A percentile compares a stretch with the other conserved stretches of the same genome.
Conservation (phyloP, 2,797 vertebrate genomes). For the Urocyon cinereoargenteus region DNA sequence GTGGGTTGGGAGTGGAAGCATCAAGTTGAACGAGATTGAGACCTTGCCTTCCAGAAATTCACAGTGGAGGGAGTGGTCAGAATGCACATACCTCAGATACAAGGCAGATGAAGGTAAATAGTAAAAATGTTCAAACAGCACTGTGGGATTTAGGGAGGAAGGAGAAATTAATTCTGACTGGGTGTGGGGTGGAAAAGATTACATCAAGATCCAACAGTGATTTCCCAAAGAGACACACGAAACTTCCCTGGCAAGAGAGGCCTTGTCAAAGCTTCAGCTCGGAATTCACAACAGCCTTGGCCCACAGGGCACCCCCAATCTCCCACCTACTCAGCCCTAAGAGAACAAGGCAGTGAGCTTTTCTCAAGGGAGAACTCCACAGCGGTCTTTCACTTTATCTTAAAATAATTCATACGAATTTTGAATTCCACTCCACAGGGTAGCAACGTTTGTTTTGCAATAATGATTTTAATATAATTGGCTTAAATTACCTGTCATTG, state of each 20-base stretch:
- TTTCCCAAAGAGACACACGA: conserved; percentile 4
- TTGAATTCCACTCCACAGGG: neutral
- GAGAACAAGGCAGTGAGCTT: neutral
- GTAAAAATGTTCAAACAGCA: neutral
- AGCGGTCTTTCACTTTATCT: neutral
- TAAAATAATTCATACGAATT: neutral
- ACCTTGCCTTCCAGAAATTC: neutral
- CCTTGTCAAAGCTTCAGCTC: neutral
- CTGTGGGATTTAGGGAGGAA: neutral
- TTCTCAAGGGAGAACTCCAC: neutral
- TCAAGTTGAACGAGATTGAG: neutral
- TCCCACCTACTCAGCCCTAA: neutral
- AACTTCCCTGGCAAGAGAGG: neutral
- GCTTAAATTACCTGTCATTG: neutral
- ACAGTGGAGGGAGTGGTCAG: neutral
- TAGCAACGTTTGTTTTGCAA: neutral
- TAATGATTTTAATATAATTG: conserved; percentile 39
- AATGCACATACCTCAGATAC: neutral
- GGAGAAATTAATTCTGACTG: neutral
- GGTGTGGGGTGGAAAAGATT: neutral
- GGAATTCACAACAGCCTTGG: neutral
- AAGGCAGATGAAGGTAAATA: neutral
- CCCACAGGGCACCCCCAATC: accelerated
- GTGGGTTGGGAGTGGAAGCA: neutral
- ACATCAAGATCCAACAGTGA: neutral